phyloP scores from a whole-genome alignment of 2,797 vertebrate species.

The Thamnophis elegans region DNA sequence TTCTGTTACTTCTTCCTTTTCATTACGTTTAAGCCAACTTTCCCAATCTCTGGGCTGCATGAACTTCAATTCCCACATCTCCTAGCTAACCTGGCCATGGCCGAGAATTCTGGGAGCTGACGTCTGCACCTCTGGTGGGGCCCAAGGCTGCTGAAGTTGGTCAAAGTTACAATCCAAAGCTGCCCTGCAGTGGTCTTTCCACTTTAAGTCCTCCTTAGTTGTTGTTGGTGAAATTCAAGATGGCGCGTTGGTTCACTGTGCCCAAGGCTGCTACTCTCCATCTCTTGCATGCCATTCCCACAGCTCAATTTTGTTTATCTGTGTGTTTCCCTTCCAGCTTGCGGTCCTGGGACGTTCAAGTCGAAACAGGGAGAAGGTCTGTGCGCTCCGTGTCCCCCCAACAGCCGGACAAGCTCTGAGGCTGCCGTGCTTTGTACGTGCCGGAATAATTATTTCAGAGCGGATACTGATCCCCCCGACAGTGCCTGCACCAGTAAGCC shows the following conservation, averaged over 20 bases:
- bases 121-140: neutral
- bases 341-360: constrained; percentile 89
- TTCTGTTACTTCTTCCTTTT: neutral
- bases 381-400: constrained; percentile 87
- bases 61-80: neutral
- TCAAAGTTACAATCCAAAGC: neutral
- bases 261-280: too few relatives aligned
- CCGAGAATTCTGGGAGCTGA: neutral
- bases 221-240: neutral
- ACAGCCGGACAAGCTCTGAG: constrained; percentile 85
- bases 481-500: constrained; percentile 90
- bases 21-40: neutral
- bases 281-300: neutral
- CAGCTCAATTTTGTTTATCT: constrained; percentile 4
- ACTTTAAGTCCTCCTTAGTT: neutral
- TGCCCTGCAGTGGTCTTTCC: neutral
- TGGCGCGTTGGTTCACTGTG: too few relatives aligned
- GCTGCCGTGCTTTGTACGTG: constrained; percentile 88
- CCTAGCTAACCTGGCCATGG: neutral
- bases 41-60: neutral
- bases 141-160: neutral
- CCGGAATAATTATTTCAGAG: constrained; percentile 86
- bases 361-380: constrained; percentile 90
- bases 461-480: constrained; percentile 85
- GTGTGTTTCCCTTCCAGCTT: constrained; percentile 74